Conservation (phyloP, 1,140 invertebrate genomes). For the Brachionus asplanchnoidis region DNA sequence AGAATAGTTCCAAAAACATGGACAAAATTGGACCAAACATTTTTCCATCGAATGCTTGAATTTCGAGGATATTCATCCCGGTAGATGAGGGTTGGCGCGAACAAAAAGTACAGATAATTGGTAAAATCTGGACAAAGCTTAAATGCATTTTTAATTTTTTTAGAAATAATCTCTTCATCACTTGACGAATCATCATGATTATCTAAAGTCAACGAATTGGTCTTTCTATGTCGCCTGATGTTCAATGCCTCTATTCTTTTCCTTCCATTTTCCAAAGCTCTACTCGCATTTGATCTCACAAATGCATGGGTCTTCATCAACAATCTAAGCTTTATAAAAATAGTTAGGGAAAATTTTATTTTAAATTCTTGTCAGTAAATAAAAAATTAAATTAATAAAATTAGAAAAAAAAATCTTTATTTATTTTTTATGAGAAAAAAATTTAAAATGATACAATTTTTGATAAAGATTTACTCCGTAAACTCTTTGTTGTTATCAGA, state of each 20-base stretch:
- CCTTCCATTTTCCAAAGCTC: slow-evolving; percentile 46
- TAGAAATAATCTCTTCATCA: neutral
- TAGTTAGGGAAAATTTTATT: no score
- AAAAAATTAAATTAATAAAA: no score
- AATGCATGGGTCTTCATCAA: slow-evolving; percentile 81
- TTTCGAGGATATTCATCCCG: slow-evolving; percentile 76
- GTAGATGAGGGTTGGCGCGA: slow-evolving; percentile 81
- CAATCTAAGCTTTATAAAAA: slow-evolving; percentile 64
- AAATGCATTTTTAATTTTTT: slow-evolving; percentile 41
- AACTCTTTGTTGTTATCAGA: no score
- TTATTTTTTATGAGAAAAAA: no score
- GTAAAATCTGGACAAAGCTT: slow-evolving; percentile 65
- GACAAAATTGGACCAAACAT: slow-evolving; percentile 66
- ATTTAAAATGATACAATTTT: no score
- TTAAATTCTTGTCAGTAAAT: no score
- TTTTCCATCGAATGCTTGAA: slow-evolving; percentile 67
- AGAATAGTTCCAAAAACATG: slow-evolving; percentile 73
- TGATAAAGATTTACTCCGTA: no score
- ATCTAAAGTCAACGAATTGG: neutral
- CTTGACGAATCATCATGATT: neutral
- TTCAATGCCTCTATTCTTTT: slow-evolving; percentile 42
- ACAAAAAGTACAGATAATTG: slow-evolving; percentile 77
- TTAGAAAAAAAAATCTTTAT: no score
- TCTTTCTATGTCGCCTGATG: neutral
- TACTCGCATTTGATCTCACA: slow-evolving; percentile 65